Evolutionary conservation across 2,113 vertebrate species (phyloP), one percentile per base, ranked within the genome.

Genomic region (Pluvialis apricaria): DNA sequence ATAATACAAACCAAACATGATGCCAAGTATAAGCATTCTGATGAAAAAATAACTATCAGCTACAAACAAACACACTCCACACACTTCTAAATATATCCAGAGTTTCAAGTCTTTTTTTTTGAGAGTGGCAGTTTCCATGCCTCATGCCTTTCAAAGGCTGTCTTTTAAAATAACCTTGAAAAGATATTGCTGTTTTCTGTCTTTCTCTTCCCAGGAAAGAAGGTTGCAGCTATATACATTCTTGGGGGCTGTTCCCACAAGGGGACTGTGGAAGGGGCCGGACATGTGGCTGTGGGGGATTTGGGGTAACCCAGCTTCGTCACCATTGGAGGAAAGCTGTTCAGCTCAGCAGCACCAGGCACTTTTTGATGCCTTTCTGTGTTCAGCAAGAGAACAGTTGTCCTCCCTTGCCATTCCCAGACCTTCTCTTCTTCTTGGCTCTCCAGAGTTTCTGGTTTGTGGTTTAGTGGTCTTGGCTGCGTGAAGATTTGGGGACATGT

Each of bases 281-380:
- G 25, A 6, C 72, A 7, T 64, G 26, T 32, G 20, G 2, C 8
- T 88, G 38, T 8, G 1, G 2, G 0, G 2, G 13, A 21, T 80
- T 76, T 90, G 1, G 0, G 34, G 14, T 31, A 61, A 47, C 8
- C 5, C 40, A 44, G 10, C 2, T 72, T 92, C 0, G 0, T 24
- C 38, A 45, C 11, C 3, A 1, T 11, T 34, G 38, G 7, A 90
- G 8, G 15, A 76, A 91, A 52, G 0, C 9, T 55, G 5, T 42
- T 38, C 47, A 82, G 52, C 26, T 68, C 65, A 92, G 26, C 38
- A 42, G 9, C 3, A 6, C 8, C 34, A 69, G 71, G 6, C 12
- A 21, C 32, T 76, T 91, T 94, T 83, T 9, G 5, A 29, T 31
- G 26, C 0, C 9, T 54, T 75, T 72, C 55, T 62, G 5, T 1